Evolutionary conservation across 2,113 vertebrate genomes (phyloP), one percentile per base, ranked within the genome.

Genomic region (Amphilophus citrinellus): DNA sequence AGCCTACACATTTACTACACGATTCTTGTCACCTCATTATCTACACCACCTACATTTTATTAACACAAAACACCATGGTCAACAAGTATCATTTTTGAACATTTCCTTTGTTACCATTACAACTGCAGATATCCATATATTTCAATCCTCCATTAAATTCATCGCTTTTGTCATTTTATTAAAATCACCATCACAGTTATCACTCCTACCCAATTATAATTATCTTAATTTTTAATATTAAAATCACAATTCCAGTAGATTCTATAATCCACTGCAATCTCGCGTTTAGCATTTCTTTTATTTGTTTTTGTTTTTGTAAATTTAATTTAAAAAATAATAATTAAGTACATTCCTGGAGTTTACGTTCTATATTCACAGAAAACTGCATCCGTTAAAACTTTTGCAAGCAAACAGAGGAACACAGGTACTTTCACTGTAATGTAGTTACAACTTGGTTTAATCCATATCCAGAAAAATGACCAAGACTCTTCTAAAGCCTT

Each of bases 111-210:
- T 83, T 32, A 47, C 30, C 17, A 3, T n/a, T 22, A 10, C 32
- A 78, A 32, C 73, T 3, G 20, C 47, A 44, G 10, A 47, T 42
- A 60, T 37, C 35, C 39, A 27, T 27, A 35, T 14, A 27, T 18
- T 56, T 56, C 47, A 14, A 56, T 35, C 32, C 27, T 11, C 20
- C 10, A 35, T 9, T n/a, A 8, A 32, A 73, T 56, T 56, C 1
- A 73, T 73, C 18, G 53, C 68, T 53, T 73, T 73, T 73, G 47
- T 73, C 68, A 56, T 53, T 50, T 71, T 71, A 50, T 53, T 17
- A 53, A 73, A 73, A 73, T 53, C 66, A 53, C 27, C 53, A 73
- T 56, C 53, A 56, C 17, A 73, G n/a, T 73, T 0, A 73, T 56
- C 27, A 24, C n/a, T 5, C 5, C 57, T 59, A 24, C 22, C 57